Evolutionary conservation across 2,113 vertebrate species (phyloP).

Genomic region (Ammodytes marinus): DNA sequence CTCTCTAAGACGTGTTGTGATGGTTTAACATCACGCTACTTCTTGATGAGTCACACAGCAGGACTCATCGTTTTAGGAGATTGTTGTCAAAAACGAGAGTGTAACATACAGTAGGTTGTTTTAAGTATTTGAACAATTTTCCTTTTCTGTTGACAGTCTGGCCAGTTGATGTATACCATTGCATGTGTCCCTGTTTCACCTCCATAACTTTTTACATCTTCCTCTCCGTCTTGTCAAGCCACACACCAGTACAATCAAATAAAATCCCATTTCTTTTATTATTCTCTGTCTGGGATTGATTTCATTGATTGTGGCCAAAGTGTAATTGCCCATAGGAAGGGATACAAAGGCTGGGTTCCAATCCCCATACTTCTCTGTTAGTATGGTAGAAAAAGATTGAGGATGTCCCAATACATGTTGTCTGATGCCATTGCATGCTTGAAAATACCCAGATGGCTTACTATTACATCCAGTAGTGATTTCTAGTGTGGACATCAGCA

Average conservation of each 20-base stretch:
- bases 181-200: neutral
- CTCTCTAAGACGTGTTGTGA: neutral
- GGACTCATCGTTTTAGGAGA: neutral
- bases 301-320: conserved; percentile 21
- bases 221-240: neutral
- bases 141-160: neutral
- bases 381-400: too few species aligned
- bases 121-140: neutral
- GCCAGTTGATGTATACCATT: neutral
- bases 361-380: too few species aligned
- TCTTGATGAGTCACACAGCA: neutral
- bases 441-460: too few species aligned
- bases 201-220: neutral
- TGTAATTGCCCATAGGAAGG: neutral
- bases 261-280: conserved; percentile 3
- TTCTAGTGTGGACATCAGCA: too few species aligned
- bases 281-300: conserved; percentile 10
- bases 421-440: too few species aligned
- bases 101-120: neutral
- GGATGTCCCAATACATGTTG: too few species aligned
- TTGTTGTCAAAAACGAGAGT: too few species aligned
- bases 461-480: too few species aligned
- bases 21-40: neutral
- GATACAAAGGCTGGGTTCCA: neutral
- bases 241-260: neutral